Conservation (phyloP, 2,888 invertebrate species). For the Diaprepes abbreviatus region DNA sequence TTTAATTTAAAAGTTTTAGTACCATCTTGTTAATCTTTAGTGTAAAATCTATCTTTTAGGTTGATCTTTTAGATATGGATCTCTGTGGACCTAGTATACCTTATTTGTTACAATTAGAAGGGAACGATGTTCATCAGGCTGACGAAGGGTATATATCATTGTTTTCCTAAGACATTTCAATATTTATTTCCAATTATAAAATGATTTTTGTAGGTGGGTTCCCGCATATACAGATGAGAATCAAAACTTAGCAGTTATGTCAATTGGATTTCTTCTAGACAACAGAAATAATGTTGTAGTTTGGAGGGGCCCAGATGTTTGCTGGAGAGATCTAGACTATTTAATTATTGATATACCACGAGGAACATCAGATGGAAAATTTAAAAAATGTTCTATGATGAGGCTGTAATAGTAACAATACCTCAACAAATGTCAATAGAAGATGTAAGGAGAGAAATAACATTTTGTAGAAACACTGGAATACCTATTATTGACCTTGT, state of each 20-base stretch:
- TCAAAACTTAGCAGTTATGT: constrained; percentile 91
- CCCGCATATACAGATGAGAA: constrained; percentile 89
- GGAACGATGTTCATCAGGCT: constrained; percentile 88
- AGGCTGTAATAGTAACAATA: constrained; percentile 93
- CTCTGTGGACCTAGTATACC: constrained; percentile 97
- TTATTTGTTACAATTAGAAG: constrained; percentile 88
- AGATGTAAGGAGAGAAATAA: constrained; percentile 94
- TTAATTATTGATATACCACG: constrained; percentile 71
- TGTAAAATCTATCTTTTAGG: constrained; percentile 71
- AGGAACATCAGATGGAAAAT: constrained; percentile 96
- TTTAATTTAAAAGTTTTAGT: no score
- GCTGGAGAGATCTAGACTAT: constrained; percentile 93
- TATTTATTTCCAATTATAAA: no score
- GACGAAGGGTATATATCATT: constrained; percentile 77
- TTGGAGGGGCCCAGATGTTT: constrained; percentile 97
- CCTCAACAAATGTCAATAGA: constrained; percentile 94
- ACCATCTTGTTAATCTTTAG: not conserved
- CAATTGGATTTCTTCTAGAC: constrained; percentile 91
- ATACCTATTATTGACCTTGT: constrained; percentile 89
- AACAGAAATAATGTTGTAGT: constrained; percentile 90
- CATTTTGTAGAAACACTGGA: constrained; percentile 93
- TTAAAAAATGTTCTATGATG: constrained; percentile 81
- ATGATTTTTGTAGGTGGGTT: constrained; percentile 78
- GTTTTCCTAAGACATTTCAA: not conserved
- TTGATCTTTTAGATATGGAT: constrained; percentile 93